Percentiles rank a stretch among this genome's conserved stretches.
Evolutionary conservation across 2,113 vertebrate species (phyloP).

Genomic region (Mastomys natalensis): DNA sequence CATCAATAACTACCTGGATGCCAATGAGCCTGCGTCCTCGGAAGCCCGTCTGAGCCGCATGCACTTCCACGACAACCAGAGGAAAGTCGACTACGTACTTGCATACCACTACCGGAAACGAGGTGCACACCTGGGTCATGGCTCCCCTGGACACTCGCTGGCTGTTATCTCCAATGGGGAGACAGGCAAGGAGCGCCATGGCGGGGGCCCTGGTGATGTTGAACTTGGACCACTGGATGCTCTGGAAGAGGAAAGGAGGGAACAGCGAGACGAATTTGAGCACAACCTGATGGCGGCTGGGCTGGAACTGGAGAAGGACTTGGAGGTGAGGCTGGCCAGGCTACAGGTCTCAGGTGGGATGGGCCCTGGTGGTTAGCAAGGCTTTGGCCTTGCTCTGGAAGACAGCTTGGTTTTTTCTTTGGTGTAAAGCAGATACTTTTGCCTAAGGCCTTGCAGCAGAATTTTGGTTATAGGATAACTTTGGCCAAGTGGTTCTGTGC

Average conservation of each 20-base stretch:
- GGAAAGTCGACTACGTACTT: conserved; percentile 96
- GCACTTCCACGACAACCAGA: conserved; percentile 93
- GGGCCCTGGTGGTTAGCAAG: background rate
- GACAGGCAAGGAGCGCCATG: conserved; percentile 70
- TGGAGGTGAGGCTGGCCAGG: conserved; percentile 83
- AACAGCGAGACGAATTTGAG: conserved; percentile 96
- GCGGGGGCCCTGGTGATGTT: conserved; percentile 64
- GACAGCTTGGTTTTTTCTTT: background rate
- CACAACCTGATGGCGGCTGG: conserved; percentile 91
- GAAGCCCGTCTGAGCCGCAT: conserved; percentile 79
- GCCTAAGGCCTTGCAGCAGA: background rate
- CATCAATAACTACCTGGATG: conserved; percentile 90
- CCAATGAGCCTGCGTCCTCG: background rate
- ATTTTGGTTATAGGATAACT: background rate
- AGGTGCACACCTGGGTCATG: rapidly evolving
- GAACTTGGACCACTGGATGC: conserved; percentile 84
- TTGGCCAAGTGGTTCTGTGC: background rate
- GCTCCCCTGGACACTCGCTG: rapidly evolving
- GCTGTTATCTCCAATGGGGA: conserved; percentile 89
- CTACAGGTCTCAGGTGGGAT: too few species aligned
- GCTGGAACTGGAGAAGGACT: conserved; percentile 94
- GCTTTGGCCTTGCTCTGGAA: background rate
- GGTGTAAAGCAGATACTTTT: conserved; percentile 10
- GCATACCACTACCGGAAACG: conserved; percentile 94
- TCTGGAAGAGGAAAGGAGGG: conserved; percentile 90